A percentile compares a stretch with the other conserved stretches of the same genome.
Conservation (phyloP, 2,797 vertebrate species). For the Pangasius krempfi region DNA sequence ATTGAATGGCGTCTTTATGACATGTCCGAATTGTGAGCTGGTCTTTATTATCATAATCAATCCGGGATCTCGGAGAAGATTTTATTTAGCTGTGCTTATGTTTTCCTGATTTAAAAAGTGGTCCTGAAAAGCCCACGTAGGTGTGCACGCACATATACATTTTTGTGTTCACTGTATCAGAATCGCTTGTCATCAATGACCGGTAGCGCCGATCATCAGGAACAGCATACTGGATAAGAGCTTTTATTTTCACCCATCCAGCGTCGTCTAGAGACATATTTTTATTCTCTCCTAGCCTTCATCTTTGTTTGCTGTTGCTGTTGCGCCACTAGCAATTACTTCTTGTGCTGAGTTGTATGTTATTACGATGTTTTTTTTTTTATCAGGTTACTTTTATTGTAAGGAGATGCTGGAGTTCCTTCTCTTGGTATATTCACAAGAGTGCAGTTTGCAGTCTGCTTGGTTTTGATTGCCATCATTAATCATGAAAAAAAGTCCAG, state of each 20-base stretch:
- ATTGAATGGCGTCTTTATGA: background rate
- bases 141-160: background rate
- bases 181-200: background rate
- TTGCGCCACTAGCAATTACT: background rate
- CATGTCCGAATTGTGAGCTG: too few relatives aligned
- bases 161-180: too few relatives aligned
- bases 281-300: background rate
- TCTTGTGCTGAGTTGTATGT: background rate
- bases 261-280: too few relatives aligned
- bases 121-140: background rate
- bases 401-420: background rate
- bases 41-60: background rate
- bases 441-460: background rate
- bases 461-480: background rate
- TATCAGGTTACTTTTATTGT: background rate
- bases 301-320: background rate
- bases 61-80: background rate
- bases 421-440: background rate
- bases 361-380: background rate
- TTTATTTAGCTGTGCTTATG: background rate
- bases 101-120: background rate
- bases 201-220: background rate
- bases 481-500: background rate
- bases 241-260: background rate
- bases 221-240: too few relatives aligned